phyloP scores from a whole-genome alignment of 92 coral and sea anemone species.

The Epizoanthus illoricatus region DNA sequence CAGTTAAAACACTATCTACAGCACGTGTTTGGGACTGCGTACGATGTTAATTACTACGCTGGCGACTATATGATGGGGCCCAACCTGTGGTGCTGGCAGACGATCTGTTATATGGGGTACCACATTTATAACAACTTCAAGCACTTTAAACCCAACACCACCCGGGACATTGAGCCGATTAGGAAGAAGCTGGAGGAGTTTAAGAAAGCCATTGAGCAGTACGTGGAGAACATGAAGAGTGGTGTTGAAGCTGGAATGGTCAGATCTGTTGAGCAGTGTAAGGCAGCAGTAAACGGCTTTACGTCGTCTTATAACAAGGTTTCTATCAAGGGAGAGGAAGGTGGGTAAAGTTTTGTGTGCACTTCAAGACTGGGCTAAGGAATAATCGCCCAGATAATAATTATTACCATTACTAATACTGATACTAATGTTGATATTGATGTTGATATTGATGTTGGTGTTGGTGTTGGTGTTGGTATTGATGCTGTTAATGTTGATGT shows the following conservation, averaged over 20 bases:
- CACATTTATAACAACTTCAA: conserved; percentile 45
- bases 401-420: too few species aligned
- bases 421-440: too few species aligned
- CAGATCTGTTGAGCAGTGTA: conserved; percentile 64
- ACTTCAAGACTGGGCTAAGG: too few species aligned
- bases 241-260: conserved; percentile 82
- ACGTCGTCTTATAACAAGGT: conserved; percentile 46
- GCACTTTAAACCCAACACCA: conserved; percentile 48
- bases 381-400: too few species aligned
- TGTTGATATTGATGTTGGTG: too few species aligned
- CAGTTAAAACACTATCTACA: conserved; percentile 70
- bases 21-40: conserved; percentile 55
- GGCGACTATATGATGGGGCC: conserved; percentile 82
- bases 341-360: neutral
- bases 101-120: conserved; percentile 43
- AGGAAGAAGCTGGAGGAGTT: conserved; percentile 47
- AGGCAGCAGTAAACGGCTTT: conserved; percentile 72
- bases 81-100: conserved; percentile 80
- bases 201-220: conserved; percentile 54
- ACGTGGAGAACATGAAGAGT: conserved; percentile 57
- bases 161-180: conserved; percentile 43
- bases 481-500: too few species aligned
- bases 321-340: conserved; percentile 58
- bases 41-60: conserved; percentile 71
- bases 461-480: too few species aligned